phyloP scores from a whole-genome alignment of 2,888 invertebrate species.

The Caenorhabditis sp. region DNA sequence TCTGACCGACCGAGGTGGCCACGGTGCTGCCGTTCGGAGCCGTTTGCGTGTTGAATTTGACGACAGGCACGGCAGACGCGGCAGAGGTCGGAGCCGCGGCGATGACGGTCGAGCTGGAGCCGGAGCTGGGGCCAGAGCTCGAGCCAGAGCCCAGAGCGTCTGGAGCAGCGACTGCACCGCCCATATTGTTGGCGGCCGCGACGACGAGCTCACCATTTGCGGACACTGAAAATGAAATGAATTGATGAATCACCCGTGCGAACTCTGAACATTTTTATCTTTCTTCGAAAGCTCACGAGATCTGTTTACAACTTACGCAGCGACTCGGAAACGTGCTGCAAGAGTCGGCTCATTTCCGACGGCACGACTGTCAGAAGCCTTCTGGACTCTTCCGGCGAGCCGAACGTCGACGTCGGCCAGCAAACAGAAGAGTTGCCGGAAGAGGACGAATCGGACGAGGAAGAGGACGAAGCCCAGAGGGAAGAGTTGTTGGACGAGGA shows the following conservation, averaged over 20 bases:
- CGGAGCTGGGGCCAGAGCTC: background rate
- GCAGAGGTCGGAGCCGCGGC: background rate
- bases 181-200: no score
- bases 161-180: no score
- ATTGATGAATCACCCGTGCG: no score
- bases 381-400: background rate
- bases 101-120: background rate
- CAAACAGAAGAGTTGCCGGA: background rate
- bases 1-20: slow-evolving; percentile 48
- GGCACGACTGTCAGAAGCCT: background rate
- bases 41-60: slow-evolving; percentile 41
- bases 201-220: no score
- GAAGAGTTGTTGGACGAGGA: background rate
- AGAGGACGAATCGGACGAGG: background rate
- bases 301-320: slow-evolving; percentile 7
- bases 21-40: slow-evolving; percentile 40
- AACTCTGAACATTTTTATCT: no score
- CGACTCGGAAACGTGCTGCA: slow-evolving; percentile 33
- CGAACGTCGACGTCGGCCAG: background rate
- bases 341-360: background rate
- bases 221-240: no score
- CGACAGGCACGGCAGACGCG: slow-evolving; percentile 28
- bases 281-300: slow-evolving; percentile 11
- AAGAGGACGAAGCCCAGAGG: background rate
- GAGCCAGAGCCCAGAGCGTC: no score